phyloP scores from a whole-genome alignment of 2,888 invertebrate genomes.

The Pheosia gnoma region DNA sequence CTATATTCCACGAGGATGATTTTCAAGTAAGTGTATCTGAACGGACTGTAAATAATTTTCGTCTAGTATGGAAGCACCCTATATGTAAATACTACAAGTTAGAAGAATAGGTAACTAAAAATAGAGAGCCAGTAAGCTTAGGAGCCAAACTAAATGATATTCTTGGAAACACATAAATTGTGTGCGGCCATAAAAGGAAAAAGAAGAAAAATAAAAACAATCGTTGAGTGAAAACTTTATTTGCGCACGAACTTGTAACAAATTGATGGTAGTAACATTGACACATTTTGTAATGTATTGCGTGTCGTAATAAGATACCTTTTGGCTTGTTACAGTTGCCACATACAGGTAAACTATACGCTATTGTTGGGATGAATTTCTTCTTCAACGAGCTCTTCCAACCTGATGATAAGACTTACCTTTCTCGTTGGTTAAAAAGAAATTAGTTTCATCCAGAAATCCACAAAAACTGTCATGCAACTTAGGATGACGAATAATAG shows the following conservation, averaged over 20 bases:
- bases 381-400: background rate
- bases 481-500: conserved; percentile 9
- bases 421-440: no score
- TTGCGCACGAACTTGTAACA: background rate
- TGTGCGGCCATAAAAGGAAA: background rate
- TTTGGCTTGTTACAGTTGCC: background rate
- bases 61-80: no score
- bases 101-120: no score
- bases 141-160: background rate
- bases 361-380: background rate
- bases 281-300: background rate
- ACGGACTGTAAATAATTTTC: no score
- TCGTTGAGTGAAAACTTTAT: background rate
- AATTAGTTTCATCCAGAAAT: background rate
- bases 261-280: background rate
- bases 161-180: background rate
- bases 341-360: background rate
- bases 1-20: background rate
- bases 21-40: background rate
- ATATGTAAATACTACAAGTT: no score
- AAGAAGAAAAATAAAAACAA: background rate
- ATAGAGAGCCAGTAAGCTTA: background rate
- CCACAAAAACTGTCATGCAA: conserved; percentile 14
- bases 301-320: background rate
- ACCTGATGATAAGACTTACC: background rate